Conservation (phyloP, 1,140 invertebrate genomes). For the Agrypnia vestita region DNA sequence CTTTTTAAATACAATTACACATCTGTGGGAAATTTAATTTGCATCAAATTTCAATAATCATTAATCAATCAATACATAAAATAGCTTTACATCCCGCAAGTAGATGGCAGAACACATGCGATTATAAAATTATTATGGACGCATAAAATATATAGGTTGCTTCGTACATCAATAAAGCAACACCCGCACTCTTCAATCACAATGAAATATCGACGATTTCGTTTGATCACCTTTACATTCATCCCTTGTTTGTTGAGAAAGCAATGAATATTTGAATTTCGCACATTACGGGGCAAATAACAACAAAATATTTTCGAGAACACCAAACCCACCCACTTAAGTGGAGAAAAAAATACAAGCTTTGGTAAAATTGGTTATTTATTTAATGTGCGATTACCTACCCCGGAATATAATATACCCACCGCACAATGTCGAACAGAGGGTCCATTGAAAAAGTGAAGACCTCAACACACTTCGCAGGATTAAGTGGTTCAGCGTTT, state of each 20-base stretch:
- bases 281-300: slow-evolving; percentile 26
- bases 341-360: slow-evolving; percentile 7
- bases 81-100: too few relatives aligned
- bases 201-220: neutral
- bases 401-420: slow-evolving; percentile 34
- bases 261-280: slow-evolving; percentile 10
- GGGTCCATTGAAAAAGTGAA: neutral
- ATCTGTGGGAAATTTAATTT: too few relatives aligned
- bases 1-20: too few relatives aligned
- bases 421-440: slow-evolving; percentile 17
- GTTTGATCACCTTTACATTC: slow-evolving; percentile 1
- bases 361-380: slow-evolving; percentile 43
- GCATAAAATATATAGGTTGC: too few relatives aligned
- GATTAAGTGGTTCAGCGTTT: slow-evolving; percentile 29
- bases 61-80: too few relatives aligned
- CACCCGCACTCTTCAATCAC: neutral
- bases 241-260: slow-evolving; percentile 9
- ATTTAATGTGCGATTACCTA: slow-evolving; percentile 51
- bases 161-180: neutral
- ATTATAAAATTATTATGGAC: too few relatives aligned
- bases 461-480: slow-evolving; percentile 30
- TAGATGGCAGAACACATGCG: too few relatives aligned
- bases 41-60: too few relatives aligned
- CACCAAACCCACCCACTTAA: slow-evolving; percentile 44
- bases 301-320: slow-evolving; percentile 38